Evolutionary conservation across 2,888 invertebrate genomes (phyloP).

Genomic region (Hemithea aestivaria): DNA sequence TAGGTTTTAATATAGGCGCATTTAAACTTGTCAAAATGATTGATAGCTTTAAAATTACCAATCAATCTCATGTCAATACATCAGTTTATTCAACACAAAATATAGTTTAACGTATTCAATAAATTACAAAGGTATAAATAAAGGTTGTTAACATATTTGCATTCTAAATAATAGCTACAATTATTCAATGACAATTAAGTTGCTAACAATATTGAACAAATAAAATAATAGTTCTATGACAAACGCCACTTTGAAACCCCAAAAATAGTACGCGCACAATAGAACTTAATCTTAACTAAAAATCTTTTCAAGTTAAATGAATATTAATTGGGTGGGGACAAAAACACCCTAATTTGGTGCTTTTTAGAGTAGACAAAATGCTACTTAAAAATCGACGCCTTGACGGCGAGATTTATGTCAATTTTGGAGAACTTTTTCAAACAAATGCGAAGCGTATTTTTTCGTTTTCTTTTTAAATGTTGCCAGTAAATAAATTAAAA

Average conservation of each 20-base stretch:
- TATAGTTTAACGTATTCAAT: conserved; percentile 12
- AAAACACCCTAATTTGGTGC: conserved; percentile 40
- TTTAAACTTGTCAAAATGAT: neutral
- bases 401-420: conserved; percentile 56
- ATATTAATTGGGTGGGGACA: conserved; percentile 47
- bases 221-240: conserved; percentile 50
- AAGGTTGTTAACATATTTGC: conserved; percentile 2
- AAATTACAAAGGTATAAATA: conserved; percentile 9
- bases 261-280: conserved; percentile 50
- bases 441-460: conserved; percentile 3
- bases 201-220: conserved; percentile 45
- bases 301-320: conserved; percentile 52
- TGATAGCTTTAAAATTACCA: neutral
- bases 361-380: conserved; percentile 48
- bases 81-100: neutral
- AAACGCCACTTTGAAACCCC: conserved; percentile 45
- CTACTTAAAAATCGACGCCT: conserved; percentile 53
- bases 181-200: conserved; percentile 47
- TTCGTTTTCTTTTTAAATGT: neutral
- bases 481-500: conserved; percentile 62
- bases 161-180: conserved; percentile 26
- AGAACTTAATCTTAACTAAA: conserved; percentile 52
- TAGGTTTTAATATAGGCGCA: no score
- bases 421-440: conserved; percentile 36
- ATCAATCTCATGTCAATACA: neutral